Evolutionary conservation across 2,888 invertebrate genomes (phyloP).

Genomic region (Pandemis corylana): DNA sequence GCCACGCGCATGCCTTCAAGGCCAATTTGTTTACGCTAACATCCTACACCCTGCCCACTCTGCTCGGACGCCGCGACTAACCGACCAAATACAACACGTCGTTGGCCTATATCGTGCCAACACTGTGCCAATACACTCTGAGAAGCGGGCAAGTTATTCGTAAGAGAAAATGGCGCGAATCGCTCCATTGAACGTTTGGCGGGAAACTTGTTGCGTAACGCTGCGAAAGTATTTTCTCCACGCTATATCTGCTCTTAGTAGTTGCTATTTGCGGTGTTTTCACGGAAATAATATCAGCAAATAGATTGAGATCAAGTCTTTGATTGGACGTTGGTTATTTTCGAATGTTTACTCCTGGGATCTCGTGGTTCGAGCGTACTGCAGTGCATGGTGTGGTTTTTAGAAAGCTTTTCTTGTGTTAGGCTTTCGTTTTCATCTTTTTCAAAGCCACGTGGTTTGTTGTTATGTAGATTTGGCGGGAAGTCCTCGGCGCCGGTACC

Average conservation of each 20-base stretch:
- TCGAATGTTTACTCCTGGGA: not conserved
- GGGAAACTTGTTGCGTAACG: slow-evolving; percentile 75
- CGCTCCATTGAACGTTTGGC: slow-evolving; percentile 78
- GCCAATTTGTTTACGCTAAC: slow-evolving; percentile 76
- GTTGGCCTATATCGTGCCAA: slow-evolving; percentile 50
- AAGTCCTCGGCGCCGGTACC: slow-evolving; percentile 63
- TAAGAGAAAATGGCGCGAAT: slow-evolving; percentile 77
- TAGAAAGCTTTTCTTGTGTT: not conserved
- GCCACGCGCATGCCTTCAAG: slow-evolving; percentile 72
- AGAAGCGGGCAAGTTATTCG: slow-evolving; percentile 62
- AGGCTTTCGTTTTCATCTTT: slow-evolving; percentile 7
- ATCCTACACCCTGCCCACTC: slow-evolving; percentile 39
- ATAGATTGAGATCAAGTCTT: not conserved
- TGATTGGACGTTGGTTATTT: slow-evolving; percentile 1
- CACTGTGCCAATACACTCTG: slow-evolving; percentile 52
- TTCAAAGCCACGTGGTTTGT: slow-evolving; percentile 42
- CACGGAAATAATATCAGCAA: slow-evolving; percentile 5
- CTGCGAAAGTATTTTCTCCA: slow-evolving; percentile 69
- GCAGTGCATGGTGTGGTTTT: not conserved
- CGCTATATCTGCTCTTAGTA: slow-evolving; percentile 15
- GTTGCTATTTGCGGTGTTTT: slow-evolving; percentile 16
- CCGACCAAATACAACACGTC: slow-evolving; percentile 57
- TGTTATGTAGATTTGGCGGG: slow-evolving; percentile 71
- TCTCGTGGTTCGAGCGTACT: not conserved
- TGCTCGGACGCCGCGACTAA: slow-evolving; percentile 47